phyloP scores from a whole-genome alignment of 1,140 invertebrate species.

The Bombus breviceps region DNA sequence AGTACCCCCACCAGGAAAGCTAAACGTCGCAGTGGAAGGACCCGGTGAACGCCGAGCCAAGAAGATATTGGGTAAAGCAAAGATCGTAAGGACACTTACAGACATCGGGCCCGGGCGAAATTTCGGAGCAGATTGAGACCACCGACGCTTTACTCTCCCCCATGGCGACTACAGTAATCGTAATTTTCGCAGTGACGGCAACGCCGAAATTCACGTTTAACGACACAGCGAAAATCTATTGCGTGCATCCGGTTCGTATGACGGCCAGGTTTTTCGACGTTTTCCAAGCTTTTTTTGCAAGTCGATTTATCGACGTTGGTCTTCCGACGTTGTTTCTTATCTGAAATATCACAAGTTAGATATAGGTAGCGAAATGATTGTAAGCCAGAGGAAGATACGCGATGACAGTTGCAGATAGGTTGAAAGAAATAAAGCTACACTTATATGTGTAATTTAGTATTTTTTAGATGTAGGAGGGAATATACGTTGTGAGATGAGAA shows the following conservation, averaged over 20 bases:
- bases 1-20: conserved; percentile 72
- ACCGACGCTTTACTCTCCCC: background rate
- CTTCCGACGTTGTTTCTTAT: accelerated
- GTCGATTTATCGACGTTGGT: too few relatives aligned
- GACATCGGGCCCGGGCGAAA: conserved; percentile 55
- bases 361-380: too few relatives aligned
- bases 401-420: too few relatives aligned
- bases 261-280: too few relatives aligned
- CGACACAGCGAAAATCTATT: background rate
- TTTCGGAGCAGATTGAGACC: conserved; percentile 62
- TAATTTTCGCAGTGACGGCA: conserved; percentile 12
- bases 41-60: conserved; percentile 66
- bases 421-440: too few relatives aligned
- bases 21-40: conserved; percentile 71
- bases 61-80: conserved; percentile 74
- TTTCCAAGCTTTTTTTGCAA: too few relatives aligned
- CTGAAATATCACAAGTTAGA: too few relatives aligned
- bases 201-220: background rate
- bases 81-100: conserved; percentile 71
- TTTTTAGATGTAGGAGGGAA: too few relatives aligned
- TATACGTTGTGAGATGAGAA: too few relatives aligned
- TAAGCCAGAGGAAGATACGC: too few relatives aligned
- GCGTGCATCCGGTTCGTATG: background rate
- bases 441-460: too few relatives aligned
- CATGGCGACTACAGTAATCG: background rate